Base-by-base conservation (phyloP, 2,888 invertebrate genomes). In the Lycocerus yunnanus region DNA sequence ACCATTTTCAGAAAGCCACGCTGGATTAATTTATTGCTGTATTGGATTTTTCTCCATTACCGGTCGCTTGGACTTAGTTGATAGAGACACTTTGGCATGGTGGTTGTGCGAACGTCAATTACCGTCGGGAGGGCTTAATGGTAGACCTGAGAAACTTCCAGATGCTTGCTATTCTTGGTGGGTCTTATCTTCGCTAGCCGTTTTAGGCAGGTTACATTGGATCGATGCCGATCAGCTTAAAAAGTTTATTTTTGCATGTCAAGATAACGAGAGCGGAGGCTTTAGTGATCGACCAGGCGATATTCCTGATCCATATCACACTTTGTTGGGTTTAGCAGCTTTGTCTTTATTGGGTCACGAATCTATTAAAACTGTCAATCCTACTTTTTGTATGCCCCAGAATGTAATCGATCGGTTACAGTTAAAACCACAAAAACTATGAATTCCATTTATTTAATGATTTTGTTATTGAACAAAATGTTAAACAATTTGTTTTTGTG, bases 101-200 rank as follows among this genome's bases (percentile, higher is more conserved):
- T 99, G 99, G 99, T 88, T 99, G 43, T 97, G 97, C 85, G 99
- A 99, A 87, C 89, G 99, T 69, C 99, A 99, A 85, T 88, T 99
- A 78, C 95, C 96, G 2, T 97, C 97, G 16, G 99, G 99, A 10
- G 99, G 99, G 0, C 91, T 99, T 9, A 99, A 99, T 87, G 99
- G 99, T 0, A 90, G 99, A 72, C 99, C 99, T 0, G 99, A 99
- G 87, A 99, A 99, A 86, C 88, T 99, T 75, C 99, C 99, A 0
- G 99, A 99, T 86, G 95, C 99, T 2, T 99, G 99, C 86, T 99
- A 99, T 85, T 99, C 98, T 0, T 99, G 99, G 99, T 99, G 99
- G 99, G 99, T 99, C n/a, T 90, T 99, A 78, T 93, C 99, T 0
- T 97, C 98, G 0, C 88, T 99, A 11, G 92, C 94, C 43, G 98